Evolutionary conservation across 2,113 vertebrate species (phyloP).

Genomic region (Oenanthe oenanthe): DNA sequence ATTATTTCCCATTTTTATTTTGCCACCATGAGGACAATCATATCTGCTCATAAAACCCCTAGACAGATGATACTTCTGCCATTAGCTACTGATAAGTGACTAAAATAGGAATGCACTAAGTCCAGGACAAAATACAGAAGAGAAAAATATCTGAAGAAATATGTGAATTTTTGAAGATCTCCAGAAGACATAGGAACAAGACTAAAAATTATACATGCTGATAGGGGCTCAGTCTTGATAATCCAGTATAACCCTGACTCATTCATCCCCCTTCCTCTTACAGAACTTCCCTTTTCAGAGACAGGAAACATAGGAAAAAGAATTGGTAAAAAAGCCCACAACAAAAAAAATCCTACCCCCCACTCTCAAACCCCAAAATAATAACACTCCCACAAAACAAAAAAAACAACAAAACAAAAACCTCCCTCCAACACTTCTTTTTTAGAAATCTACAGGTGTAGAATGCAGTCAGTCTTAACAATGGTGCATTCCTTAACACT

Average conservation of each 20-base stretch:
- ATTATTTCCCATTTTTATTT: background rate
- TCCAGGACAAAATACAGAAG: background rate
- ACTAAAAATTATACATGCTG: background rate
- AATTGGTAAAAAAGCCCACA: too few species aligned
- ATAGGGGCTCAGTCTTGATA: background rate
- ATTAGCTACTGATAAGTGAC: background rate
- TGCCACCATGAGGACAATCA: background rate
- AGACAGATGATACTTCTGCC: background rate
- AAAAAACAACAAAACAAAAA: too few species aligned
- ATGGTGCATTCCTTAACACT: background rate
- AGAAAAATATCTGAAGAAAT: background rate
- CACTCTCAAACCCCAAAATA: too few species aligned
- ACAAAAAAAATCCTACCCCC: background rate
- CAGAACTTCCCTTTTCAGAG: background rate
- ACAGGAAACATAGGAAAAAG: background rate
- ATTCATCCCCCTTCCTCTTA: background rate
- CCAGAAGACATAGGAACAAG: background rate
- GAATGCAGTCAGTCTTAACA: background rate
- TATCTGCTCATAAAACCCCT: background rate
- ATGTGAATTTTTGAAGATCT: background rate
- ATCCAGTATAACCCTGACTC: background rate
- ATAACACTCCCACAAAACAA: background rate
- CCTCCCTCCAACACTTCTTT: rapidly evolving
- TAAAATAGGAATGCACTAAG: background rate
- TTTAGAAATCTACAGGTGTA: background rate